Percentiles rank a stretch among this genome's conserved stretches.
Evolutionary conservation across 2,797 vertebrate genomes (phyloP).

Genomic region (Aphelocoma californica): DNA sequence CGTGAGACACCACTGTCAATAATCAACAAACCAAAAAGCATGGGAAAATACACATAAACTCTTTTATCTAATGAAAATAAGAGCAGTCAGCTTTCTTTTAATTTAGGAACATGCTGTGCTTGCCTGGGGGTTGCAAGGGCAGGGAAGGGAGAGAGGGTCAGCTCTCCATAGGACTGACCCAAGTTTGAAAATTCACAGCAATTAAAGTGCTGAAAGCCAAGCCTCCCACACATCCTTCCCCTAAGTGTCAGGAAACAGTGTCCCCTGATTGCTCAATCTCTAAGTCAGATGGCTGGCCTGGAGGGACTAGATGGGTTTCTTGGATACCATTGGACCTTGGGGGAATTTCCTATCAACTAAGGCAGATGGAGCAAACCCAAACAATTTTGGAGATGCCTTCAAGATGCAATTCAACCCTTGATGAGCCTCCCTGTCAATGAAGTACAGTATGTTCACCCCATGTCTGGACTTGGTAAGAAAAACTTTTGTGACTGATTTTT

Average conservation of each 20-base stretch:
- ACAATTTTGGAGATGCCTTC: slow-evolving; percentile 9
- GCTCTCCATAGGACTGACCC: slow-evolving; percentile 37
- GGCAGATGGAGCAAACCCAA: slow-evolving; percentile 6
- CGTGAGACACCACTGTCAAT: background rate
- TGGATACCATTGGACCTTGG: background rate
- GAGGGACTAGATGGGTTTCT: slow-evolving; percentile 36
- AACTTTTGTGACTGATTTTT: background rate
- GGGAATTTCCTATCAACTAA: slow-evolving; percentile 7
- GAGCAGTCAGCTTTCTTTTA: slow-evolving; percentile 8
- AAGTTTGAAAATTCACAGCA: slow-evolving; percentile 49
- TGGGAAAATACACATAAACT: background rate
- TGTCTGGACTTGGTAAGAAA: background rate
- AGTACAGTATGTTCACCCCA: background rate
- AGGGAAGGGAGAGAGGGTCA: background rate
- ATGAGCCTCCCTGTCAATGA: background rate
- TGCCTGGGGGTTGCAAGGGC: background rate
- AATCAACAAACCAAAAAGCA: background rate
- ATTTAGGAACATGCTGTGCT: slow-evolving; percentile 40
- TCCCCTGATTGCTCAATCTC: slow-evolving; percentile 26
- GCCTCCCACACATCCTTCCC: slow-evolving; percentile 18
- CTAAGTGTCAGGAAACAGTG: slow-evolving; percentile 31
- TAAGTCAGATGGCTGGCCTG: slow-evolving; percentile 38
- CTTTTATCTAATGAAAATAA: slow-evolving; percentile 46
- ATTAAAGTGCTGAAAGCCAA: slow-evolving; percentile 19
- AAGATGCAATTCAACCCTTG: background rate